These are phyloP conservation scores for Pipistrellus nathusii DNA, from an alignment of 2,797 vertebrate species.

Conservation along the genomic window DNA sequence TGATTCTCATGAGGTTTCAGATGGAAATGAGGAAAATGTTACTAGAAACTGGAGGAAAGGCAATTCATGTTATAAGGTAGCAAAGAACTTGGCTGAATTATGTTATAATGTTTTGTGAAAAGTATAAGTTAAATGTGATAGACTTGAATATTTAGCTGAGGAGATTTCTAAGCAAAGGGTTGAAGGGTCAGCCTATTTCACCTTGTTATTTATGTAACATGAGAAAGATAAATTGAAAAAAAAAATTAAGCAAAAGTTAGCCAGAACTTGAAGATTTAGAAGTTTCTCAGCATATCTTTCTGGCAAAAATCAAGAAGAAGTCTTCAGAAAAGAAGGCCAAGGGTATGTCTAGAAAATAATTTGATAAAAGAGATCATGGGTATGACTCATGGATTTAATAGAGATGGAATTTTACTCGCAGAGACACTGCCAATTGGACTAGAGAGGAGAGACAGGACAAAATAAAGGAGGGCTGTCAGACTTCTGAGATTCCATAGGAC, in stretches of 20 bases:
- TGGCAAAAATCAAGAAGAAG: background rate
- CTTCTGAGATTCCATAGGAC: background rate
- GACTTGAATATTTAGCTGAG: background rate
- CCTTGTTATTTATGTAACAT: background rate
- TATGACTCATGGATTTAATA: background rate
- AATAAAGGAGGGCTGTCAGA: background rate
- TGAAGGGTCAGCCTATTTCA: background rate
- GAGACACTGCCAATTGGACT: background rate
- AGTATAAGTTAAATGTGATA: background rate
- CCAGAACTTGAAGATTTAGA: background rate
- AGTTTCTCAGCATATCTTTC: background rate
- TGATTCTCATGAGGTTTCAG: background rate
- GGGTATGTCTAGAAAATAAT: background rate
- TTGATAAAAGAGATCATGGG: background rate
- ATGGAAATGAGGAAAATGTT: background rate
- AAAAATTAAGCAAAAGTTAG: background rate
- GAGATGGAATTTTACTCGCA: background rate
- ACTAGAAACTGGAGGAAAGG: background rate
- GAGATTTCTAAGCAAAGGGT: background rate
- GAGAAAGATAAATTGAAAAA: background rate
- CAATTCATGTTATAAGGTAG: background rate
- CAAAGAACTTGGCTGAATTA: background rate
- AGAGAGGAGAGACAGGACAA: background rate
- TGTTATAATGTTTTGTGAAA: background rate
- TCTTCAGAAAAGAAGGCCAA: background rate